A percentile compares a stretch with the other conserved stretches of the same genome.
These are phyloP conservation scores for Pseudorhiza aurosa DNA, from an alignment of 30 jellyfish, hydroid and myxozoan genomes.

Conservation along the genomic window DNA sequence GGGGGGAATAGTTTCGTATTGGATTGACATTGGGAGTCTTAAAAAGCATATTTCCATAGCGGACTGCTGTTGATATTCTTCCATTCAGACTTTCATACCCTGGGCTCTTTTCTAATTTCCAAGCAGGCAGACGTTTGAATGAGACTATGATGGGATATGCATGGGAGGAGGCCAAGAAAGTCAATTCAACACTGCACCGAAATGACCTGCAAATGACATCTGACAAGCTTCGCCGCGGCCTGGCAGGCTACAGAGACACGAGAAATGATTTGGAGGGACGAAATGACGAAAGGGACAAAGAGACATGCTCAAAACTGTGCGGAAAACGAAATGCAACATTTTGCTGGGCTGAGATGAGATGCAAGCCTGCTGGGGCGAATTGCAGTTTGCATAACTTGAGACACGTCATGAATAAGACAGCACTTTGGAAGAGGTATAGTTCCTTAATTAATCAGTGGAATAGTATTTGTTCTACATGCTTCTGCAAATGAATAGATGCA, in stretches of 20 bases:
- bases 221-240: too few species aligned
- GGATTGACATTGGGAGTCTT: too few species aligned
- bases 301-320: conserved; percentile 15
- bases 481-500: too few species aligned
- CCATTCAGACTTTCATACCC: too few species aligned
- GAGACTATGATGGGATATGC: not conserved
- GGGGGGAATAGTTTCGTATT: too few species aligned
- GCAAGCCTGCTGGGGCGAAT: conserved; percentile 25
- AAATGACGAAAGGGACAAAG: not conserved
- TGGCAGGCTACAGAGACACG: not conserved
- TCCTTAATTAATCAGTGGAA: too few species aligned
- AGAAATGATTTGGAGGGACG: not conserved
- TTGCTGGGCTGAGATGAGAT: conserved; percentile 68
- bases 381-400: conserved; percentile 32
- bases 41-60: too few species aligned
- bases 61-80: too few species aligned
- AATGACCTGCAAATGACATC: not conserved
- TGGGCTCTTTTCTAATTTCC: too few species aligned
- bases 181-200: not conserved
- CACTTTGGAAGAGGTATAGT: conserved; percentile 12
- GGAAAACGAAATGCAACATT: conserved; percentile 10
- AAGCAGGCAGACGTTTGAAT: not conserved
- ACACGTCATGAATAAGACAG: conserved; percentile 26
- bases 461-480: too few species aligned
- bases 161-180: conserved; percentile 1